Percentiles rank a stretch among this genome's conserved stretches.
phyloP scores from a whole-genome alignment of 2,797 vertebrate genomes.

The Erpetoichthys calabaricus region DNA sequence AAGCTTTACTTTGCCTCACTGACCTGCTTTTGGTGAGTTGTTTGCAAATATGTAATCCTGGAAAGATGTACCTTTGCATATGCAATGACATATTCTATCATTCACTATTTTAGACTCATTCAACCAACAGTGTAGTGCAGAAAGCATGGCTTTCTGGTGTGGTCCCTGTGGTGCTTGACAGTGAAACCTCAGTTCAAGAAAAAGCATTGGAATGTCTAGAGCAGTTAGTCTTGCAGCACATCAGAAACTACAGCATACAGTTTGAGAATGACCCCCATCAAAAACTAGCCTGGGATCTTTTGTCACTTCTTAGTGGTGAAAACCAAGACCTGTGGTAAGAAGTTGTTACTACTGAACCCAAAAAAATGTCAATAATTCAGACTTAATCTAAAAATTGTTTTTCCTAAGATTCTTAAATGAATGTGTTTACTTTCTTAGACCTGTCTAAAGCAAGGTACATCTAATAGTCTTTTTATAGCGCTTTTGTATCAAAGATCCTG shows the following conservation, averaged over 20 bases:
- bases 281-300: constrained; percentile 70
- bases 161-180: constrained; percentile 63
- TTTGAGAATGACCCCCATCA: constrained; percentile 36
- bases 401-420: background rate
- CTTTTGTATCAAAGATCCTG: too few species aligned
- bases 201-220: constrained; percentile 77
- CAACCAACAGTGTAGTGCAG: constrained; percentile 45
- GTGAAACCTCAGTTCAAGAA: constrained; percentile 71
- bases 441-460: too few species aligned
- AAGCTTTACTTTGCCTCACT: constrained; percentile 69
- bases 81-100: background rate
- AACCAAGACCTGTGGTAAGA: constrained; percentile 64
- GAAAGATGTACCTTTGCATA: background rate
- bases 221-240: constrained; percentile 54
- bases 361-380: background rate
- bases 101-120: constrained; percentile 46
- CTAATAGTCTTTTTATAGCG: too few species aligned
- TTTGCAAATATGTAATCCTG: background rate
- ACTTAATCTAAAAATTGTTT: background rate
- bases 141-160: constrained; percentile 72
- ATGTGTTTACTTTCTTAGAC: too few species aligned
- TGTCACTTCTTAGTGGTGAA: constrained; percentile 59
- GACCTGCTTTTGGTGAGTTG: constrained; percentile 72
- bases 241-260: constrained; percentile 40
- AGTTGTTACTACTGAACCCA: background rate